Evolutionary conservation across 2,113 vertebrate genomes (phyloP).

Genomic region (Oceanites oceanicus): DNA sequence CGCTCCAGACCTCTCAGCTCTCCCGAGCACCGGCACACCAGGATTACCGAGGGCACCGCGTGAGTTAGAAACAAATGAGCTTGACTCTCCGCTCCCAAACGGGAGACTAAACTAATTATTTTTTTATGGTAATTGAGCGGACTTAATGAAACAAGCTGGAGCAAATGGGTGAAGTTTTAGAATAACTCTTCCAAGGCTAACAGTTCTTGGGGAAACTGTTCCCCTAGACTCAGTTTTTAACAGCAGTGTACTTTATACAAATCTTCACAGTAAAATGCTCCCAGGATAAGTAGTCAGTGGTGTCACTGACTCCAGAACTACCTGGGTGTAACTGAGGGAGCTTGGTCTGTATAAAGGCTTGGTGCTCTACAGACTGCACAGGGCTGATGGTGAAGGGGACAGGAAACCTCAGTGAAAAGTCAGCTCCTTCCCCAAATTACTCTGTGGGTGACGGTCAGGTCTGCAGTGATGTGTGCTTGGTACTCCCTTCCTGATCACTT

Average conservation of each 20-base stretch:
- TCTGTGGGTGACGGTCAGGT: background rate
- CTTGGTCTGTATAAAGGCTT: background rate
- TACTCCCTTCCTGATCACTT: background rate
- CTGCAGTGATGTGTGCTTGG: background rate
- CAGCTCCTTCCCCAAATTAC: background rate
- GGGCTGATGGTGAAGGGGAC: background rate
- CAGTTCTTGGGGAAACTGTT: background rate
- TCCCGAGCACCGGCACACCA: background rate
- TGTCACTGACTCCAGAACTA: background rate
- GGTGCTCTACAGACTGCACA: background rate
- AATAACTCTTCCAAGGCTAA: background rate
- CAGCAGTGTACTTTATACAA: background rate
- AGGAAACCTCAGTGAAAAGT: background rate
- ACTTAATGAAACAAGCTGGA: background rate
- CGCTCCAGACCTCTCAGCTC: background rate
- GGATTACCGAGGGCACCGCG: accelerated
- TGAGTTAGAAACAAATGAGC: background rate
- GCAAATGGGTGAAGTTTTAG: background rate
- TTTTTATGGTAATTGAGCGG: background rate
- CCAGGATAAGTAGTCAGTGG: background rate
- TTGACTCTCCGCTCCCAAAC: background rate
- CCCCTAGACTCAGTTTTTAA: background rate
- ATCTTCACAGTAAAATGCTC: background rate
- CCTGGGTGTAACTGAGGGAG: background rate
- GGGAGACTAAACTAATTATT: background rate